Evolutionary conservation across 1,140 invertebrate species (phyloP), one percentile per base, ranked within the genome.

Genomic region (Lepeophtheirus salmonis): DNA sequence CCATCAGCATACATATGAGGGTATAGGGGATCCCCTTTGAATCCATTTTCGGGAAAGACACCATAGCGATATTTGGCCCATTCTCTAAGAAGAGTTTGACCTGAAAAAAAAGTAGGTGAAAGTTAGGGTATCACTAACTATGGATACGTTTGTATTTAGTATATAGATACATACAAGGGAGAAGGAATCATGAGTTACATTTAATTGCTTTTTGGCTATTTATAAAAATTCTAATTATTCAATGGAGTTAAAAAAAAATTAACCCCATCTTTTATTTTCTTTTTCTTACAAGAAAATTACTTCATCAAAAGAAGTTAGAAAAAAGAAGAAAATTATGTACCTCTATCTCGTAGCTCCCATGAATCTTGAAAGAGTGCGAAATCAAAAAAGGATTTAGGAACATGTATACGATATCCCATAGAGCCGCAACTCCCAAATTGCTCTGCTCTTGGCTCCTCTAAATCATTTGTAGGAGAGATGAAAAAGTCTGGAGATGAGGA

Each of bases 61-160:
- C 55, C 55, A n/a, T 57, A 57, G 23, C 23, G 23, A 21, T 57
- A 57, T 20, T 57, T 57, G 55, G 20, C 20, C 55, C 55, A 57
- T 41, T 57, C 55, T 13, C 26, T 13, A 25, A 57, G 55, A 17
- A 57, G 25, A 57, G 17, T 57, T 14, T 57, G 55, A 41, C 55
- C 55, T 57, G 55, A 2, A 48, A 57, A 21, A 17, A n/a, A 57
- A 21, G 16, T 24, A 25, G 26, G 25, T 14, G 26, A 17, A 17
- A 57, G 26, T 17, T 12, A 57, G n/a, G n/a, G 30, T 41, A n/a
- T 6, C n/a, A 10, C 30, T 10, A n/a, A 41, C 30, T n/a, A 41
- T 41, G 30, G 6, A 41, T 41, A 41, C 30, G 30, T 10, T 10
- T 10, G n/a, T 10, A n/a, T 10, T 10, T 41, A 10, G 30, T 6